Conservation (phyloP, 2,113 vertebrate genomes). For the Pseudonaja textilis region DNA sequence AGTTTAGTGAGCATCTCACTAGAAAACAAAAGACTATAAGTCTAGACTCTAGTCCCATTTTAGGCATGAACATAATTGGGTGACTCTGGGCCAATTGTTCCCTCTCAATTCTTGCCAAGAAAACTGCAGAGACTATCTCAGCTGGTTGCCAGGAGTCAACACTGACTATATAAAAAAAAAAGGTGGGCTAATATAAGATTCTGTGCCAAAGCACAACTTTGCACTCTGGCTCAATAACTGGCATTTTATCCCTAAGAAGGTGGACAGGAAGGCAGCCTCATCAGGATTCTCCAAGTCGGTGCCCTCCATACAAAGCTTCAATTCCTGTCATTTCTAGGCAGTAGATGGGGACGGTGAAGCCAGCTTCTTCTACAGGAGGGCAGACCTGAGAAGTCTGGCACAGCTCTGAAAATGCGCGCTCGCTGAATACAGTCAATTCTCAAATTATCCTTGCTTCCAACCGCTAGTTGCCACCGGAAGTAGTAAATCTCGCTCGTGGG, state of each 20-base stretch:
- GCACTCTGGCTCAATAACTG: not conserved
- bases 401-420: not conserved
- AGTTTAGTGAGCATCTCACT: not conserved
- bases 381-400: not conserved
- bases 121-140: not conserved
- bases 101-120: not conserved
- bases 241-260: not conserved
- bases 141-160: not conserved
- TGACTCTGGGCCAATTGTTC: not conserved
- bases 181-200: not conserved
- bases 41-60: not conserved
- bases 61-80: not conserved
- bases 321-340: not conserved
- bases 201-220: not conserved
- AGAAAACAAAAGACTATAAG: not conserved
- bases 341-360: not conserved
- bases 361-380: not conserved
- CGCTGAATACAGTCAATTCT: not conserved
- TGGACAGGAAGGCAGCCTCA: not conserved
- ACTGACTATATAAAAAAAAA: not conserved
- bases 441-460: not conserved
- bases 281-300: not conserved
- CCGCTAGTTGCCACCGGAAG: not conserved
- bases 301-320: not conserved
- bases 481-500: not conserved